Base-by-base conservation (phyloP, 2,797 vertebrate genomes). In the Eulemur albifrons region DNA sequence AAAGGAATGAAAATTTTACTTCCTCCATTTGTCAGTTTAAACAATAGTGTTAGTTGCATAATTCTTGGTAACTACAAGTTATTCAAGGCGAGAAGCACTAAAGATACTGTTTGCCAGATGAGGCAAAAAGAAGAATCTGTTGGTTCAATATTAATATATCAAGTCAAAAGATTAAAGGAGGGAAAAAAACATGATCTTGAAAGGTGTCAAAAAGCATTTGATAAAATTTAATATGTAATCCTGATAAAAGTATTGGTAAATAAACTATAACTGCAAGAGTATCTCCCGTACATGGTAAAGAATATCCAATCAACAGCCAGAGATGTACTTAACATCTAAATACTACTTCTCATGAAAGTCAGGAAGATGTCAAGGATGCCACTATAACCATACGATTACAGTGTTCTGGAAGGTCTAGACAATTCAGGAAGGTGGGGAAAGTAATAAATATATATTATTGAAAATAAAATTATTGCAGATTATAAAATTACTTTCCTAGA, bases 171-270 rank as follows among this genome's bases (percentile, higher is more conserved):
- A 61, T 80, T 2, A 88, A 90, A 82, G 54, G 79, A 73, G 0
- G 2, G 21, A 72, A 75, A 75, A 57, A 21, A 2, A 13, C 7
- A 65, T 38, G 38, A 79, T 83, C 40, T 90, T 83, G 45, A 59
- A 15, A 87, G 70, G 50, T 65, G 23, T 65, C 15, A 35, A 93
- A 81, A 90, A 57, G 38, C 21, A 52, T 79, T 86, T 50, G 67
- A 81, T 87, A 93, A 90, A 94, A 90, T 82, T 52, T 69, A 77
- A 15, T 87, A 83, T 69, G 35, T 65, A 80, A 88, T 88, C 57
- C 50, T 83, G 40, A 83, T 77, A 63, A 86, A 97, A 86, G 14
- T 81, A 75, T 67, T 38, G 61, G 43, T 52, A 83, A 81, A 87
- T 73, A 88, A 93, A 83, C 83, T 88, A 30, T 40, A 80, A 45